These are phyloP conservation scores for Lasioglossum vierecki DNA, from an alignment of 2,888 invertebrate genomes.

Conservation along the genomic window DNA sequence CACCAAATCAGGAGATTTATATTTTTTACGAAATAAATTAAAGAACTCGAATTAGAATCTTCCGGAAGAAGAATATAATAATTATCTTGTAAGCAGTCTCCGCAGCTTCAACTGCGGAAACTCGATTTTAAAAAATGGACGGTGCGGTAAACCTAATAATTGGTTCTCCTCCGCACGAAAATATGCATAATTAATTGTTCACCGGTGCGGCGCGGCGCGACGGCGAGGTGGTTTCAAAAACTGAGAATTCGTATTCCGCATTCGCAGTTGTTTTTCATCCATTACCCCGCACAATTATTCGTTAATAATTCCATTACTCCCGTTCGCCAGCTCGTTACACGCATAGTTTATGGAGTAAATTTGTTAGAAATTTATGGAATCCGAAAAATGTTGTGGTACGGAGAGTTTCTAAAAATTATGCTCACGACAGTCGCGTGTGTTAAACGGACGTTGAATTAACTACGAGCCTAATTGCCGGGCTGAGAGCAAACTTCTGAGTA, in stretches of 20 bases:
- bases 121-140: neutral
- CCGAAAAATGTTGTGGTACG: neutral
- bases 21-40: neutral
- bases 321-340: neutral
- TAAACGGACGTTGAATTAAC: neutral
- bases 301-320: neutral
- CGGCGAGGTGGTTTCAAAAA: neutral
- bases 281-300: neutral
- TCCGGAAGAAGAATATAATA: neutral
- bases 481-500: neutral
- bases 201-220: neutral
- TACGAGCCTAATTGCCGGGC: conserved; percentile 22
- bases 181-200: neutral
- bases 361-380: neutral
- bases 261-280: neutral
- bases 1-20: neutral
- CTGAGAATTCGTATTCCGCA: neutral
- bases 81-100: neutral
- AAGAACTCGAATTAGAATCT: neutral
- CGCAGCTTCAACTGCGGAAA: neutral
- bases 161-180: neutral
- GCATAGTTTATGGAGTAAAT: neutral
- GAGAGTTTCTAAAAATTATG: neutral
- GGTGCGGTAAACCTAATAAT: neutral
- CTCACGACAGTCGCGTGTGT: neutral